Evolutionary conservation across 1,140 invertebrate species (phyloP), one percentile per base, ranked within the genome.

Genomic region (Asobara japonica): DNA sequence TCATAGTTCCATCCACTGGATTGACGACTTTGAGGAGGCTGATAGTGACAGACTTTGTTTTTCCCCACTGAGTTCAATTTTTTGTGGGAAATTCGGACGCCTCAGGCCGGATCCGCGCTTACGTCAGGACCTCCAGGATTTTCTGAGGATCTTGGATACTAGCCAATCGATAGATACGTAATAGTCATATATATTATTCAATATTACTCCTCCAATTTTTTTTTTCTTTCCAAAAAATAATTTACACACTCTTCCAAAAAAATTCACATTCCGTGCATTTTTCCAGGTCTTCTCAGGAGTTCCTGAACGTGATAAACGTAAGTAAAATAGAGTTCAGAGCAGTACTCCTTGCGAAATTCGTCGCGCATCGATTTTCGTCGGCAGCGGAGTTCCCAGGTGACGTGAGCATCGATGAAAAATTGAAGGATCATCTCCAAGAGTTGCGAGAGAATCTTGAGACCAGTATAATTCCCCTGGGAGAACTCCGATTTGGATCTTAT

Each of bases 401-500:
- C 8, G 79, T 81, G 22, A 89, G 88, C 67, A 76, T 86, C 3
- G 80, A 88, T 68, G 83, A 88, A n/a, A 87, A 86, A 27, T 78
- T 90, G 2, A 85, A 89, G 6, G 72, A 89, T 48, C 89, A 90
- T 74, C 71, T 90, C 1, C 81, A 80, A 0, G 83, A 89, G 22
- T 77, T 90, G 5, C 89, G 80, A 61, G 8, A 48, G 0, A 60
- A 27, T 0, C 76, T 85, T 29, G 74, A 78, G 66, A 83, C 80
- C 6, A 87, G 86, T 27, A 83, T 92, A 0, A 87, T 93, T 3
- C 90, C 91, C 0, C 60, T 93, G 2, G 91, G 91, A 1, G 80
- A 79, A 69, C 77, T 93, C 22, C 84, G 84, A n/a, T 87, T 89
- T 5, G 92, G 91, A 0, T 89, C 90, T 0, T 84, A 88, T 22